Base-by-base conservation (phyloP, 2,797 vertebrate species). In the Tragelaphus eurycerus region DNA sequence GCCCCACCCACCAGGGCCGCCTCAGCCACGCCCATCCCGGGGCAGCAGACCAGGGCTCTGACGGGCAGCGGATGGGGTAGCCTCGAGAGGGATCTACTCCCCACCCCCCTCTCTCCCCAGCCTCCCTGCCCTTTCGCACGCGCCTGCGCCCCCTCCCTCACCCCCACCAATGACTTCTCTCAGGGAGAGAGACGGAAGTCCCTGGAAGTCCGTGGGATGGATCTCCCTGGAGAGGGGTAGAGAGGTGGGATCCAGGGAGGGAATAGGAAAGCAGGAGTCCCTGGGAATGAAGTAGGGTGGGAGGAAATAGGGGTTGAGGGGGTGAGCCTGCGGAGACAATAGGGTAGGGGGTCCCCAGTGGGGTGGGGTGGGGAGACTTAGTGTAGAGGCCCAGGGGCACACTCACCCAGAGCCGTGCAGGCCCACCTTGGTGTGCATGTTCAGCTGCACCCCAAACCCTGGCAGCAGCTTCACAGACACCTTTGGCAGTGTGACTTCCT, bases 401-500 rank as follows among this genome's bases (percentile, higher is more conserved):
- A 97, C 87, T 0, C 98, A 99, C 99, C 98, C 97, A 0, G 97
- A 97, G 62, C 96, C 96, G 4, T 97, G 97, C 0, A 99, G 92
- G 74, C 98, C 97, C 90, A 99, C 95, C 96, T 98, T 98, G 1
- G 98, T 99, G 91, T 97, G 96, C 91, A 98, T 97, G 67, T 21
- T 97, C 96, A 99, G 60, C 95, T 98, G 94, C 34, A 99, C 96
- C 60, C 99, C 99, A 2, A 98, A 76, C 46, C 98, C 99, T 0
- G 98, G 97, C 90, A 99, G 82, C 38, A 98, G 74, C 31, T 86
- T 98, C 97, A 99, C 38, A 0, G 96, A 98, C 43, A 99, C 86
- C 78, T 97, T 96, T 1, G 98, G 99, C 57, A 98, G 97, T 0
- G 97, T 98, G 64, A 98, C 96, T 57, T 98, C 98, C 64, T 98